Base-by-base conservation (phyloP, 2,888 invertebrate genomes). In the Cosmopolites sordidus region DNA sequence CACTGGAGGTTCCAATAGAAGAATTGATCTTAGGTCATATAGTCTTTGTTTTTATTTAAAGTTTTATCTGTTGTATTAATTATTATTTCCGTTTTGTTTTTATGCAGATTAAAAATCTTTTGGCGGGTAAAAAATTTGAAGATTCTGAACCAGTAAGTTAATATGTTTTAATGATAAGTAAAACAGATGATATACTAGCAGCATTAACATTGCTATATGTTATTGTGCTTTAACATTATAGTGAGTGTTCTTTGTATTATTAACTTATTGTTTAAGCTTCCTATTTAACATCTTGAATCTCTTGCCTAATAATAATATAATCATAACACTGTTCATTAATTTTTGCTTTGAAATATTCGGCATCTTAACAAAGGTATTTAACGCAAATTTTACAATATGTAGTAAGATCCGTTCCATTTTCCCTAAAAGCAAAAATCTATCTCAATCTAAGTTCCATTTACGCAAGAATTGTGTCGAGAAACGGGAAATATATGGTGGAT, bases 71-170 rank as follows among this genome's bases (percentile, higher is more conserved):
- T 54, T 57, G 56, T 45, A 16, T 22, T 39, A 2, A 16, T 60
- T 51, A 37, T 38, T 37, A 40, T 40, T 40, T 40, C 5, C 2
- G 5, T 48, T 58, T 59, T 73, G 37, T 72, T 41, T 11, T 17
- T 38, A 38, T 47, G 64, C 80, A 84, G 87, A 85, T 87, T 73
- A 83, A 83, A 70, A 82, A 80, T 67, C 80, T 89, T 73, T 82
- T 89, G 75, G 86, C 85, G 64, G 87, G 87, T 67, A 79, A 85
- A 72, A 78, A 69, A 63, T 68, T 83, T 76, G 87, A 89, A 72
- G 76, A 78, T 60, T 78, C 84, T 64, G 77, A 81, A 69, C 61
- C 67, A 51, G 69, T 69, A 67, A 69, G 69, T 69, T 51, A 40
- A 40, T 4, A 40, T 40, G 40, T 40, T 16, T 9, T 12, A 33